phyloP scores from a whole-genome alignment of 2,888 invertebrate genomes.

The Dryobota labecula region DNA sequence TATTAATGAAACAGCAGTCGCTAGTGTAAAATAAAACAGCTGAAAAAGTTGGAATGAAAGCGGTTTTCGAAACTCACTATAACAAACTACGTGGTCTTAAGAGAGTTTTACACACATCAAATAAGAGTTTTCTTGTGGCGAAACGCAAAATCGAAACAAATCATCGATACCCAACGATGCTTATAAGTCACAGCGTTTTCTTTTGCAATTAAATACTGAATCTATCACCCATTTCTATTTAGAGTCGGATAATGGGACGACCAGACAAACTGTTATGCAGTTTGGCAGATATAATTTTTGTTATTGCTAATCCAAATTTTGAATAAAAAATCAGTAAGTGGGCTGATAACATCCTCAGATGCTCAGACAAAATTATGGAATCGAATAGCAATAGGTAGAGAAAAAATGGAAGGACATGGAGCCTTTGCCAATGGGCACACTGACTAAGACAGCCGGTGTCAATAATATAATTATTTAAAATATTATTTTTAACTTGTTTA shows the following conservation, averaged over 20 bases:
- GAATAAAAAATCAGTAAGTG: no score
- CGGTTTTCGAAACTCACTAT: background rate
- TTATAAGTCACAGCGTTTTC: slow-evolving; percentile 15
- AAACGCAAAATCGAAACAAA: background rate
- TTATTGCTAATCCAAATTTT: no score
- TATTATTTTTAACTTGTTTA: no score
- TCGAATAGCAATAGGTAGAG: no score
- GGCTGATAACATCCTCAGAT: no score
- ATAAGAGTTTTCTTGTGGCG: background rate
- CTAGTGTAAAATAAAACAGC: background rate
- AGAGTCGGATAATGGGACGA: slow-evolving; percentile 39
- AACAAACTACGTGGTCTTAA: background rate
- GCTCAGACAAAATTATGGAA: no score
- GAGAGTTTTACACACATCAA: background rate
- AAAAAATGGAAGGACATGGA: no score
- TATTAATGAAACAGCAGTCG: slow-evolving; percentile 8
- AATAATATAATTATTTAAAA: no score
- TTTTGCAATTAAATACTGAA: slow-evolving; percentile 31
- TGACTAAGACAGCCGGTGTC: no score
- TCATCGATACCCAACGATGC: background rate
- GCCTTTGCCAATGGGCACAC: no score
- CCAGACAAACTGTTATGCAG: no score
- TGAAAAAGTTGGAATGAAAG: background rate
- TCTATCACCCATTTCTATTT: slow-evolving; percentile 49
- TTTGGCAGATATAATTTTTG: no score